Conservation (phyloP, 2,113 vertebrate species). For the Platysteira castanea region DNA sequence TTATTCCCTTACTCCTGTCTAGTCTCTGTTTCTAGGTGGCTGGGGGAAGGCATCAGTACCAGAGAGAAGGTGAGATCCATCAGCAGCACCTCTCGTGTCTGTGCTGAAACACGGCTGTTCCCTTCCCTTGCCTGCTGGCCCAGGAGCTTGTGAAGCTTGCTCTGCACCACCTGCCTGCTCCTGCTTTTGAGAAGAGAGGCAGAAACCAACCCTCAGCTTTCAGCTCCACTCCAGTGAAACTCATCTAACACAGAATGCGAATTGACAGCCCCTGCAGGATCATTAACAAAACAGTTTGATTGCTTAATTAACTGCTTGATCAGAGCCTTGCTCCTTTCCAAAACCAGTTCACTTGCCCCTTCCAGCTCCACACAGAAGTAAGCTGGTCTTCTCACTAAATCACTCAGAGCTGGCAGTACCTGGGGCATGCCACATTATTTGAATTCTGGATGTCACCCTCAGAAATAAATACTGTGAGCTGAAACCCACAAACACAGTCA, state of each 20-base stretch:
- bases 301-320: conserved; percentile 28
- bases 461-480: neutral
- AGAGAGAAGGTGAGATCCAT: neutral
- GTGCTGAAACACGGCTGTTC: neutral
- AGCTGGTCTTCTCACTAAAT: neutral
- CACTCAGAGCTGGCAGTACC: neutral
- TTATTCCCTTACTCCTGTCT: too few relatives aligned
- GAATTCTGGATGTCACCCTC: neutral
- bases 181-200: neutral
- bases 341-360: neutral
- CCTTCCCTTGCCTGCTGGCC: neutral
- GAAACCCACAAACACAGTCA: neutral
- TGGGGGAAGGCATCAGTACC: too few relatives aligned
- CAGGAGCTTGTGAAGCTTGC: neutral
- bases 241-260: neutral
- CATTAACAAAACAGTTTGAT: neutral
- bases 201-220: neutral
- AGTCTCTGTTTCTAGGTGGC: too few relatives aligned
- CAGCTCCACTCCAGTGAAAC: neutral
- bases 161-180: neutral
- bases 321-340: neutral
- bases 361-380: neutral
- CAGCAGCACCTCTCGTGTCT: neutral
- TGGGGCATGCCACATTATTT: neutral
- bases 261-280: neutral